Evolutionary conservation across 2,797 vertebrate species (phyloP).

Genomic region (Chlorospingus flavigularis): DNA sequence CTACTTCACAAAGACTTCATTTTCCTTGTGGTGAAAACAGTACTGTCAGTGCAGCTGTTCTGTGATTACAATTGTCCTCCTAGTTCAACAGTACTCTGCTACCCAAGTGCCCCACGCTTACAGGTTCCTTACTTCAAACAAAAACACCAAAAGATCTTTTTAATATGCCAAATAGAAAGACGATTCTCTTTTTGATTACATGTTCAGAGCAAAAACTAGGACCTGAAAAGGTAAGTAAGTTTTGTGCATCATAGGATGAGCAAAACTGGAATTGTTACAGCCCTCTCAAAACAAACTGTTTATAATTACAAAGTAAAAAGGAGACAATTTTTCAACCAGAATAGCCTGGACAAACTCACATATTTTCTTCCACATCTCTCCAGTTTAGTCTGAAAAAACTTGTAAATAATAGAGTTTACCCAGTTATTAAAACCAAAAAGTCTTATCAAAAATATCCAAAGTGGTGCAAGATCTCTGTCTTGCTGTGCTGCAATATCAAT

Average conservation of each 20-base stretch:
- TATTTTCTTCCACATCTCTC: not conserved
- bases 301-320: not conserved
- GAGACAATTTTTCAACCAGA: not conserved
- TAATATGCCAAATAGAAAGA: not conserved
- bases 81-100: not conserved
- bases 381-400: not conserved
- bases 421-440: not conserved
- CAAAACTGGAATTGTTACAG: not conserved
- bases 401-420: not conserved
- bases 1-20: constrained; percentile 56
- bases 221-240: not conserved
- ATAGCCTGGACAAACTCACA: not conserved
- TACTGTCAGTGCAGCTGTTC: constrained; percentile 46
- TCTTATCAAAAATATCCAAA: not conserved
- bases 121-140: not conserved
- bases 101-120: not conserved
- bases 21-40: constrained; percentile 49
- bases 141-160: not conserved
- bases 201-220: not conserved
- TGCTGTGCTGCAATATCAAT: not conserved
- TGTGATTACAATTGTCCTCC: constrained; percentile 28
- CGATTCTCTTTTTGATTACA: not conserved
- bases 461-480: not conserved
- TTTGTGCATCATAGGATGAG: not conserved
- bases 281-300: not conserved